Evolutionary conservation across 2,797 vertebrate species (phyloP), one percentile per base, ranked within the genome.

Genomic region (Nannoperca australis): DNA sequence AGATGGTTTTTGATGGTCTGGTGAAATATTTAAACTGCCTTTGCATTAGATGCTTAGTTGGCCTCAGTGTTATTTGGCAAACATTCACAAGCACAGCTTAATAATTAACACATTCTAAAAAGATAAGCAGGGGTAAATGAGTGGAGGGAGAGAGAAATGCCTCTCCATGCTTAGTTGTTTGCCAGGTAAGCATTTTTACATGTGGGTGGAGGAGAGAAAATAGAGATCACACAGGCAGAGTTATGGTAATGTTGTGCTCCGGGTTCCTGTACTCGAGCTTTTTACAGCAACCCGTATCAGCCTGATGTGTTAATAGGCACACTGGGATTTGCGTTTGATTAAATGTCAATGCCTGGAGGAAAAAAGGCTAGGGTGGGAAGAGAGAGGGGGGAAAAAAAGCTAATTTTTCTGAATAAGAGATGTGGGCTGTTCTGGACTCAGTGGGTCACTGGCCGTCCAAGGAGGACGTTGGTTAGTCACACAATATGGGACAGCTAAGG

Each of bases 271-370:
- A 68, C 84, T 85, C 76, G n/a, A 86, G 91, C 84, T 91, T 93
- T 94, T 92, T 91, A 93, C 81, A 79, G 92, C 88, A 86, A 82
- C 85, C 74, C 70, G 60, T 89, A 91, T 91, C 89, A 88, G 91
- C 82, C 84, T 89, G 91, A 93, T 94, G 92, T 94, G 91, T 91
- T 94, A 95, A 95, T 94, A 85, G 91, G 90, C 91, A 93, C 92
- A 88, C 86, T 90, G 93, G 93, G 92, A 93, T 91, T 93, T 88
- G 84, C 78, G 86, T 91, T 92, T 95, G 93, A 94, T 94, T 94
- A 94, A 94, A 94, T 94, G 93, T 93, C 91, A 92, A 89, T 91
- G 92, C 91, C 93, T 91, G 77, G 70, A 90, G 91, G 91, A 71
- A 40, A 66, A 78, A 70, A 42, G 44, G 75, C 64, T 59, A 14